Base-by-base conservation (phyloP, 2,113 vertebrate genomes). In the Cyphomyrus discorhynchus region DNA sequence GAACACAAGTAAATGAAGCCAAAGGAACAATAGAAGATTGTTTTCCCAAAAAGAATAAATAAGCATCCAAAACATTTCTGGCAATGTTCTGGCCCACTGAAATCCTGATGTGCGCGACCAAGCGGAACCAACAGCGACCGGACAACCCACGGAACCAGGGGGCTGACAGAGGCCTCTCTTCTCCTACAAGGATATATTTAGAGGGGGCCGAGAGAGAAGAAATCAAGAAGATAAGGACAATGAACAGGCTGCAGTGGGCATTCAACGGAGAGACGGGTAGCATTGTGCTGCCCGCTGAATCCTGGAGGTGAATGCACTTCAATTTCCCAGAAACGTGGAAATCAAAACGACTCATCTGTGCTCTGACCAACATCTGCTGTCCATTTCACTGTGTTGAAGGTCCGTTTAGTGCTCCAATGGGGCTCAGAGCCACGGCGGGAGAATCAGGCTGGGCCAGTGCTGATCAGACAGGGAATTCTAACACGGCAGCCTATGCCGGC, bases 171-270 rank as follows among this genome's bases (percentile, higher is more conserved):
- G 86, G 70, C 86, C 89, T 53, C 82, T 66, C 62, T 52, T 74
- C 27, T 47, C 85, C 93, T 62, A 50, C 62, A 53, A 49, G 35
- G 74, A 53, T 82, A 89, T 42, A 50, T 77, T 89, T 82, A 82
- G 46, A 35, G 47, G 47, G 70, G 70, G 66, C 27, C 3, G 77
- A 58, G 27, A 82, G 47, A 82, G 42, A 42, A 82, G 47, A 82
- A 74, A 42, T 49, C 11, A 80, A 13, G 13, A 80, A 19, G 56
- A 88, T 49, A 27, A 74, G 88, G 62, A 88, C 88, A 74, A 88
- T 70, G 87, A 95, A 91, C 91, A 91, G 91, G 92, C 53, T 27
- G 92, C 93, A 93, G 94, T 93, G 94, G 66, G 92, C 53, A 24
- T 17, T 39, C 35, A 15, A 3, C 35, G 3, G 35, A 74, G 62